Evolutionary conservation across 2,113 vertebrate species (phyloP).

Genomic region (Gymnocephalus cernua): DNA sequence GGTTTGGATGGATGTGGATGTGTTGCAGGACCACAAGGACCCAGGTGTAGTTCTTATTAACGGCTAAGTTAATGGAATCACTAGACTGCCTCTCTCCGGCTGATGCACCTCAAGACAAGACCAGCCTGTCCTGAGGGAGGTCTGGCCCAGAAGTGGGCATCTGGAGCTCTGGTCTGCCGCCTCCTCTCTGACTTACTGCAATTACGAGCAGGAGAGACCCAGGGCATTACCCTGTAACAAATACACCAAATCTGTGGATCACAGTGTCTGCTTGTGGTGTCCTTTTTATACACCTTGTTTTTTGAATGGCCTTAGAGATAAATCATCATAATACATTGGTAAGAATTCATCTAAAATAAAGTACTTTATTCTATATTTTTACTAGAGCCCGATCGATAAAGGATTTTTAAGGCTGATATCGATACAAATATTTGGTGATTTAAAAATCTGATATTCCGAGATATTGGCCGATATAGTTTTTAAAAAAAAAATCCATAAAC

Average conservation of each 20-base stretch:
- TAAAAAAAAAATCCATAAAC: too few species aligned
- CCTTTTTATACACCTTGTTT: background rate
- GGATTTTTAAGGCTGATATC: too few species aligned
- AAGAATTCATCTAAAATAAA: background rate
- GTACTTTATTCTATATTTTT: background rate
- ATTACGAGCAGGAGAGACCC: conserved; percentile 31
- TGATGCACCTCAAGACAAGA: conserved; percentile 66
- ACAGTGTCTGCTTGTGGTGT: background rate
- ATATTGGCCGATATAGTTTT: too few species aligned
- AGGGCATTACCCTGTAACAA: conserved; percentile 12
- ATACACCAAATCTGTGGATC: conserved; percentile 3
- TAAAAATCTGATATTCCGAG: too few species aligned
- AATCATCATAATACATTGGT: background rate
- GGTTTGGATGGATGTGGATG: conserved; percentile 14
- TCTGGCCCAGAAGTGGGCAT: conserved; percentile 67
- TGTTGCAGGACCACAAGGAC: conserved; percentile 64
- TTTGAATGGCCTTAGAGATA: background rate
- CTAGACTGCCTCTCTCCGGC: conserved; percentile 61
- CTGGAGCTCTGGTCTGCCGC: conserved; percentile 54
- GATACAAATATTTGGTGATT: too few species aligned
- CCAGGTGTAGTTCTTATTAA: conserved; percentile 82
- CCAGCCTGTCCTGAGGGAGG: conserved; percentile 70
- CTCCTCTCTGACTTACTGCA: conserved; percentile 37
- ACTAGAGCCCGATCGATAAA: too few species aligned
- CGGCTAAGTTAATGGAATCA: conserved; percentile 77